Percentiles rank a stretch among this genome's conserved stretches.
Evolutionary conservation across 1,140 invertebrate genomes (phyloP).

Genomic region (Euwallacea similis): DNA sequence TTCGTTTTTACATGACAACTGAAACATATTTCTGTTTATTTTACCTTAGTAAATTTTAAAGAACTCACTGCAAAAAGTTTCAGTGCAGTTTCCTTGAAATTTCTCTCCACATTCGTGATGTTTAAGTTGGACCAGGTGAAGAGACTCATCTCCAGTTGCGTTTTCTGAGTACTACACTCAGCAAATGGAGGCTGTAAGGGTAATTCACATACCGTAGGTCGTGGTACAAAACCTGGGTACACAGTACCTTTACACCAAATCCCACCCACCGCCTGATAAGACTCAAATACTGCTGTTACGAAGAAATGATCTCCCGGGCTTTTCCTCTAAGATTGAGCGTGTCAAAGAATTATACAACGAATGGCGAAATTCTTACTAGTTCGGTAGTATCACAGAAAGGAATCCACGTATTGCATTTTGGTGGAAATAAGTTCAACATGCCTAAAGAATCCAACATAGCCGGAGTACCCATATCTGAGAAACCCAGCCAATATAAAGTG

Average conservation of each 20-base stretch:
- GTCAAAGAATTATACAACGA: not conserved
- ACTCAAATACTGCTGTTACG: constrained; percentile 76
- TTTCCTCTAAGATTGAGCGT: constrained; percentile 58
- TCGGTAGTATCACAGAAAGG: constrained; percentile 73
- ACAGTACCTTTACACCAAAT: constrained; percentile 85
- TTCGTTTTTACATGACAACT: constrained; percentile 82
- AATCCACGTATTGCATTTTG: constrained; percentile 71
- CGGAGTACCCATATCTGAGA: constrained; percentile 77
- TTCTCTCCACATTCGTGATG: constrained; percentile 63
- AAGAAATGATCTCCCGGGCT: constrained; percentile 81
- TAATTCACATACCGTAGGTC: constrained; percentile 77
- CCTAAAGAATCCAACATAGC: constrained; percentile 69
- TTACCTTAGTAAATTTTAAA: not conserved
- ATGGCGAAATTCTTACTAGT: constrained; percentile 57
- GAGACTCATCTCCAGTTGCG: constrained; percentile 75
- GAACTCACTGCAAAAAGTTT: constrained; percentile 83
- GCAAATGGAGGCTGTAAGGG: constrained; percentile 75
- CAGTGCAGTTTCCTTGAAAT: constrained; percentile 75
- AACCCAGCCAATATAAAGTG: constrained; percentile 79
- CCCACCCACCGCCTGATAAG: constrained; percentile 72
- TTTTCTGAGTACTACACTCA: constrained; percentile 79
- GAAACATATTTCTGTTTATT: constrained; percentile 37
- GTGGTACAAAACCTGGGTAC: constrained; percentile 84
- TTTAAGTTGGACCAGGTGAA: constrained; percentile 65
- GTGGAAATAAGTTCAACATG: constrained; percentile 66